Evolutionary conservation across 23 tunicate genomes (phyloP).

Genomic region (Trididemnum clinides): DNA sequence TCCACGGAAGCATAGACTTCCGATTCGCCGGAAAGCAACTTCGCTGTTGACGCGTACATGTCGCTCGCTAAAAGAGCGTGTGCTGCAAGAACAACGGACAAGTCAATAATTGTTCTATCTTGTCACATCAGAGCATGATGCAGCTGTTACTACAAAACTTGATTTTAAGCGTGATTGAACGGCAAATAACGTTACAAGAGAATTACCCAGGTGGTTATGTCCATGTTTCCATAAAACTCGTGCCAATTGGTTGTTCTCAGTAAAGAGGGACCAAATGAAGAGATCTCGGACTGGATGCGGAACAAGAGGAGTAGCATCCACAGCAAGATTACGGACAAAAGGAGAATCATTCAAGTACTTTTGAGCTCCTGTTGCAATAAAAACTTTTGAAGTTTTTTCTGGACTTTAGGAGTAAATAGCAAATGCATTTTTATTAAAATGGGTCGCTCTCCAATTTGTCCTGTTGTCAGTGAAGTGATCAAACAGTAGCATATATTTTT

Average conservation of each 20-base stretch:
- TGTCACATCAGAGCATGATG: too few species aligned
- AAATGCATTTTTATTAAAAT: too few species aligned
- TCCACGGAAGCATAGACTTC: background rate
- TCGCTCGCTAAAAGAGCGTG: background rate
- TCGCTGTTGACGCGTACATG: background rate
- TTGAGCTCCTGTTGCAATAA: background rate
- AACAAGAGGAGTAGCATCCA: background rate
- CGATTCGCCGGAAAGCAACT: background rate
- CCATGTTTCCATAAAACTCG: conserved; percentile 30
- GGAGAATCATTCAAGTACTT: background rate
- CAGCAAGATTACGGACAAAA: background rate
- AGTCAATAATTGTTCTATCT: too few species aligned
- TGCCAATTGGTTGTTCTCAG: conserved; percentile 9
- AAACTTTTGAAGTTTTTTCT: too few species aligned
- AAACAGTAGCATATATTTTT: too few species aligned
- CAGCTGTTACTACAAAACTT: too few species aligned
- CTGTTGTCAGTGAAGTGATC: too few species aligned
- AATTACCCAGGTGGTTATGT: background rate
- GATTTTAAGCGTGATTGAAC: background rate
- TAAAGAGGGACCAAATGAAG: conserved; percentile 17
- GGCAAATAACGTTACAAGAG: background rate
- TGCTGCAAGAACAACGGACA: too few species aligned
- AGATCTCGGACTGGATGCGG: conserved; percentile 23
- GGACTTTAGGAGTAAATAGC: too few species aligned
- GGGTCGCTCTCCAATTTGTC: too few species aligned